These are phyloP conservation scores for Melanotaenia parkinsoni DNA, from an alignment of 2,797 vertebrate species.

Conservation along the genomic window DNA sequence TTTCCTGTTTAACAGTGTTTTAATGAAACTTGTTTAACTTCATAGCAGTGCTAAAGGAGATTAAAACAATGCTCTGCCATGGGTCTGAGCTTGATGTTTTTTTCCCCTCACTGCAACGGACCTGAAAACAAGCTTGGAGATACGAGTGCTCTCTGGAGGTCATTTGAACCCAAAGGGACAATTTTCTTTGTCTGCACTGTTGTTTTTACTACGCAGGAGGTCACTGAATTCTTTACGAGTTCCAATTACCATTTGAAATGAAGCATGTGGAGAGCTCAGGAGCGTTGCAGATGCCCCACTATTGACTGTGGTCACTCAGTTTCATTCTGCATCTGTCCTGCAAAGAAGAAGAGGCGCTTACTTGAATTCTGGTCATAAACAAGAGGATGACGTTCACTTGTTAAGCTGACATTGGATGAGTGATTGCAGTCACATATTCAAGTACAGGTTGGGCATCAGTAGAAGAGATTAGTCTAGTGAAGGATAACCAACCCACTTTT, in stretches of 20 bases:
- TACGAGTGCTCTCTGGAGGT: conserved; percentile 9
- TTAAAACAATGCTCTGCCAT: not conserved
- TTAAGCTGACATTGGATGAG: not conserved
- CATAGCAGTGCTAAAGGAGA: not conserved
- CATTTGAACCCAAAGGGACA: conserved; percentile 13
- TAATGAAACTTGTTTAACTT: not conserved
- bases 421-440: not conserved
- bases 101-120: not conserved
- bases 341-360: not conserved
- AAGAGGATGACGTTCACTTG: conserved; percentile 1
- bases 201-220: conserved; percentile 17
- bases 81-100: not conserved
- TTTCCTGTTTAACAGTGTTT: not conserved
- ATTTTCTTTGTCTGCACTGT: conserved; percentile 8
- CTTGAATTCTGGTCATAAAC: not conserved
- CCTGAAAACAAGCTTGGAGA: not conserved
- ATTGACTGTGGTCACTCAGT: conserved; percentile 9
- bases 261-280: conserved; percentile 20
- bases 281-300: conserved; percentile 10
- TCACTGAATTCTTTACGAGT: conserved; percentile 30
- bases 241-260: conserved; percentile 55
- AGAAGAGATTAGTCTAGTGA: not conserved
- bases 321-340: not conserved
- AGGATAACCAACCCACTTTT: not conserved
- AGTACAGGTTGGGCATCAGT: not conserved